A percentile compares a stretch with the other conserved stretches of the same genome.
phyloP scores from a whole-genome alignment of 2,113 vertebrate genomes.

The Apodemus sylvaticus region DNA sequence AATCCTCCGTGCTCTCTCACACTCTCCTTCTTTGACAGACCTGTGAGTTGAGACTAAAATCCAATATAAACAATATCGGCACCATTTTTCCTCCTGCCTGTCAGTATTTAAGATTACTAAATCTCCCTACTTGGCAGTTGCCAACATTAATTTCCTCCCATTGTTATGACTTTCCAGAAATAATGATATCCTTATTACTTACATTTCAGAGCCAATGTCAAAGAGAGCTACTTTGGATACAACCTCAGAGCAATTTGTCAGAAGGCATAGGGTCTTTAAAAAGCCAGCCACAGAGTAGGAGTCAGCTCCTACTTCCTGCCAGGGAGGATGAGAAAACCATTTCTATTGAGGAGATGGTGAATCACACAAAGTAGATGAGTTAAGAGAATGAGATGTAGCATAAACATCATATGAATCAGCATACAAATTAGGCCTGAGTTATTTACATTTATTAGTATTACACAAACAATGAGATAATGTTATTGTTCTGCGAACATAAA shows the following conservation, averaged over 20 bases:
- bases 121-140: background rate
- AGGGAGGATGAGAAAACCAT: background rate
- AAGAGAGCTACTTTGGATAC: background rate
- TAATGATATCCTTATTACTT: background rate
- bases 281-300: too few relatives aligned
- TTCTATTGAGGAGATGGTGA: background rate
- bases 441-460: background rate
- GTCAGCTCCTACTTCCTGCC: background rate
- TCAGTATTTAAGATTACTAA: background rate
- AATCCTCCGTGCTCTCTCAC: background rate
- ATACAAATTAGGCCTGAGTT: background rate
- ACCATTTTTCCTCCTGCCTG: background rate
- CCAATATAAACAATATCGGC: background rate
- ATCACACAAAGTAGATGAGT: background rate
- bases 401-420: background rate
- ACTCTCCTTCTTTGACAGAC: background rate
- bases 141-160: background rate
- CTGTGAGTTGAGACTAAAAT: background rate
- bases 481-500: background rate
- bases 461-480: background rate
- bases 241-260: background rate
- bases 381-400: background rate
- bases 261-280: background rate
- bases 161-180: background rate
- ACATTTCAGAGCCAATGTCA: background rate